Conservation (phyloP, 1,140 invertebrate genomes). For the Trachymyrmex septentrionalis region DNA sequence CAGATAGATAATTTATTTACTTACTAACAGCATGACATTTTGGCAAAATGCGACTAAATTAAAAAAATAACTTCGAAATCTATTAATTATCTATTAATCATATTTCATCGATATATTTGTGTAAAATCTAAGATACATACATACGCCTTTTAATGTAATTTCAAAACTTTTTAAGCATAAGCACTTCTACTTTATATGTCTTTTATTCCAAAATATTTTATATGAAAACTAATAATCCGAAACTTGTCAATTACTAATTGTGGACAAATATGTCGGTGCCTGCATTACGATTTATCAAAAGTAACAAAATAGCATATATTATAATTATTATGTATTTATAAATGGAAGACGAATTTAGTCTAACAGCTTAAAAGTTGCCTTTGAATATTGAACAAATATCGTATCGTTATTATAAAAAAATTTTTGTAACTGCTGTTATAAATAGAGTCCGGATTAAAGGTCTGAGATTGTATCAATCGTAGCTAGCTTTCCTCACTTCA, state of each 20-base stretch:
- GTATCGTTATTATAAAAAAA: conserved; percentile 38
- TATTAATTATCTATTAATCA: conserved; percentile 23
- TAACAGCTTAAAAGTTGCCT: conserved; percentile 34
- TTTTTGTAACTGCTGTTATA: conserved; percentile 56
- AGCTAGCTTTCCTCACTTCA: no score
- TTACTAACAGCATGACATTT: conserved; percentile 86
- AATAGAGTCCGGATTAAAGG: no score
- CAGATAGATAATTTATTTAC: conserved; percentile 71
- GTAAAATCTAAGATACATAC: neutral
- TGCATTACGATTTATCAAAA: conserved; percentile 78
- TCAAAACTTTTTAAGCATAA: conserved; percentile 47
- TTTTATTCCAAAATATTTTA: conserved; percentile 19
- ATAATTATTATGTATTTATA: conserved; percentile 50
- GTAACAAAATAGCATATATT: conserved; percentile 36
- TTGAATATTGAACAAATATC: conserved; percentile 11
- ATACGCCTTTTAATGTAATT: conserved; percentile 34
- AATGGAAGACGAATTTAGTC: conserved; percentile 24
- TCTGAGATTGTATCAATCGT: no score
- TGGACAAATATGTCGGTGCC: conserved; percentile 84
- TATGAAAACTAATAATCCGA: conserved; percentile 30
- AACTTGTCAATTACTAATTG: conserved; percentile 66
- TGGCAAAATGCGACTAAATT: conserved; percentile 41
- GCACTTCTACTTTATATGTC: conserved; percentile 34
- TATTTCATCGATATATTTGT: conserved; percentile 4
- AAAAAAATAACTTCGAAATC: neutral